phyloP scores from a whole-genome alignment of 2,113 vertebrate genomes.

The Cyprinodon variegatus region DNA sequence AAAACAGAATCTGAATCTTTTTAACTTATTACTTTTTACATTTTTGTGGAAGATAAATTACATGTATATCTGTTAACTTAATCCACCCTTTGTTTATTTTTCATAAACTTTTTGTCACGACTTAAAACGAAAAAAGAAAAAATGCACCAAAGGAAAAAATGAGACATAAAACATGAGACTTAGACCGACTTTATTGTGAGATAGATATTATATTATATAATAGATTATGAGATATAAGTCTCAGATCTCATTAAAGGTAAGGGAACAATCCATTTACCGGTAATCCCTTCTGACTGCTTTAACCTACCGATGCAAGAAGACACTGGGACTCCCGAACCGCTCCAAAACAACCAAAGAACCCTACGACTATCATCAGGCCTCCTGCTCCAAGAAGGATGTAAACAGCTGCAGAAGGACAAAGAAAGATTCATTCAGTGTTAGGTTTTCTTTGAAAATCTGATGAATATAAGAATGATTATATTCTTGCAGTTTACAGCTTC shows the following conservation, averaged over 20 bases:
- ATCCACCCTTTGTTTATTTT: not conserved
- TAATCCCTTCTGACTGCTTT: not conserved
- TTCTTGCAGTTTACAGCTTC: constrained; percentile 45
- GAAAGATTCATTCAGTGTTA: not conserved
- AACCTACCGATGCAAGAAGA: constrained; percentile 92
- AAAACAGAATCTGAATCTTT: not conserved
- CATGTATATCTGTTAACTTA: not conserved
- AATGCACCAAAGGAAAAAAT: not conserved
- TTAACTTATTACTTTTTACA: not conserved
- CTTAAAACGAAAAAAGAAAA: not conserved
- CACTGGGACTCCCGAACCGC: constrained; percentile 94
- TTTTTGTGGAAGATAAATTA: no score
- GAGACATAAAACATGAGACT: not conserved
- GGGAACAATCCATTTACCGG: not conserved
- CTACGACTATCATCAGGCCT: constrained; percentile 90
- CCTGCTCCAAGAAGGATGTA: constrained; percentile 93
- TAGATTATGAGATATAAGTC: no score
- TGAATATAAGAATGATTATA: not conserved
- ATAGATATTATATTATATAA: no score
- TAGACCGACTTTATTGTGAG: no score
- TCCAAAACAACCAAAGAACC: constrained; percentile 96
- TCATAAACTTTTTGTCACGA: not conserved
- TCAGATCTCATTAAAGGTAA: no score
- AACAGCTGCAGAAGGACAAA: constrained; percentile 80
- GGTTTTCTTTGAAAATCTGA: not conserved